Evolutionary conservation across 2,113 vertebrate species (phyloP), one percentile per base, ranked within the genome.

Genomic region (Micromys minutus): DNA sequence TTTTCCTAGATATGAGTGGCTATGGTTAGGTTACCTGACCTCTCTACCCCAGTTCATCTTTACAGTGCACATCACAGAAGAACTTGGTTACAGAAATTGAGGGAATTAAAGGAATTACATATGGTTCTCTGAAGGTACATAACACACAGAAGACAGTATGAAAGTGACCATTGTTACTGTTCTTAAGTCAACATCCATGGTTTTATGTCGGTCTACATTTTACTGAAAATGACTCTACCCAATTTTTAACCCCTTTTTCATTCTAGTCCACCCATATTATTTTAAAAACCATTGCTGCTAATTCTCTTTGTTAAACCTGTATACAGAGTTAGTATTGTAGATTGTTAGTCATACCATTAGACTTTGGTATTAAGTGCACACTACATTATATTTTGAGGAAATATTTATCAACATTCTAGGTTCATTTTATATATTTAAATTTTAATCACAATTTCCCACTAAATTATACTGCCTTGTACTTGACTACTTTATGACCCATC

Each of bases 231-330:
- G 21, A 89, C 52, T 80, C 77, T 34, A 5, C 3, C 34, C 75
- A 8, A 50, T 85, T 15, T 94, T 93, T 50, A 77, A 16, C n/a
- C 15, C 61, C 1, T 52, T 94, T 96, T 90, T 88, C n/a, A 93
- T 72, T 94, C 31, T 75, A 42, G 77, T 42, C 45, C 29, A 83
- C 67, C 29, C 15, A 71, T 74, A 67, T 57, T 39, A 93, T 75
- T 95, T 91, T 86, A 93, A 36, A 69, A 47, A 72, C 87, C n/a
- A 94, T 55, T 86, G 85, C 29, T 76, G 19, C 69, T 86, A 52
- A 50, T 42, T 81, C 52, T 57, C 34, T 83, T 93, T 87, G 19
- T 59, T 67, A 92, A 90, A 9, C n/a, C 94, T 85, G 31, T 50
- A 19, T 31, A 76, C 19, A 45, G 50, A 84, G 52, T 57, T 88